These are phyloP conservation scores for Osmerus eperlanus DNA, from an alignment of 2,113 vertebrate species.

Conservation along the genomic window DNA sequence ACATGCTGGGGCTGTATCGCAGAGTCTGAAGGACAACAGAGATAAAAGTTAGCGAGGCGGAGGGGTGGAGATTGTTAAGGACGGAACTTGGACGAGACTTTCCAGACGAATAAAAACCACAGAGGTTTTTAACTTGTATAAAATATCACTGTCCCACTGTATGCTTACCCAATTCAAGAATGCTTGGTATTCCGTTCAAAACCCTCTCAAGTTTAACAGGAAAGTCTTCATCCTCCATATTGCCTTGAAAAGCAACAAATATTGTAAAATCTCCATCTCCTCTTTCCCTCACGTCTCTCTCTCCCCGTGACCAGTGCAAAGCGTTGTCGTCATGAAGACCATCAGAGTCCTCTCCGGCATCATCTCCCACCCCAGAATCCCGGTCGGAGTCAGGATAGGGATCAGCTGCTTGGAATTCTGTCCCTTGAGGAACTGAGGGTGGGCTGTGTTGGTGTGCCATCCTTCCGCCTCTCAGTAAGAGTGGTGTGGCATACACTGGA, in stretches of 20 bases:
- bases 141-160: background rate
- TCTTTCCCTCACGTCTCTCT: background rate
- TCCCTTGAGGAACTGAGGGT: constrained; percentile 67
- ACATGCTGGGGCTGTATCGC: constrained; percentile 83
- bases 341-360: constrained; percentile 71
- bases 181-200: constrained; percentile 81
- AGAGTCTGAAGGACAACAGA: constrained; percentile 67
- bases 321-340: constrained; percentile 42
- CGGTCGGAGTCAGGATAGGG: constrained; percentile 76
- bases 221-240: constrained; percentile 90
- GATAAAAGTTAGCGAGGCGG: constrained; percentile 9
- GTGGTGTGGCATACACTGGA: constrained; percentile 39
- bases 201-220: constrained; percentile 82
- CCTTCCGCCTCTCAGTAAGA: constrained; percentile 58
- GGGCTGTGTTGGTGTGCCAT: constrained; percentile 61
- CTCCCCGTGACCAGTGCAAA: constrained; percentile 20
- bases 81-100: background rate
- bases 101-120: background rate
- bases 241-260: constrained; percentile 91
- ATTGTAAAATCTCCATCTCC: constrained; percentile 76
- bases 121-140: no score
- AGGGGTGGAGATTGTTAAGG: background rate
- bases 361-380: constrained; percentile 84
- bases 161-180: constrained; percentile 87
- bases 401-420: constrained; percentile 68